A percentile compares a stretch with the other conserved stretches of the same genome.
phyloP scores from a whole-genome alignment of 2,113 vertebrate genomes.

The Mesoclemmys tuberculata region DNA sequence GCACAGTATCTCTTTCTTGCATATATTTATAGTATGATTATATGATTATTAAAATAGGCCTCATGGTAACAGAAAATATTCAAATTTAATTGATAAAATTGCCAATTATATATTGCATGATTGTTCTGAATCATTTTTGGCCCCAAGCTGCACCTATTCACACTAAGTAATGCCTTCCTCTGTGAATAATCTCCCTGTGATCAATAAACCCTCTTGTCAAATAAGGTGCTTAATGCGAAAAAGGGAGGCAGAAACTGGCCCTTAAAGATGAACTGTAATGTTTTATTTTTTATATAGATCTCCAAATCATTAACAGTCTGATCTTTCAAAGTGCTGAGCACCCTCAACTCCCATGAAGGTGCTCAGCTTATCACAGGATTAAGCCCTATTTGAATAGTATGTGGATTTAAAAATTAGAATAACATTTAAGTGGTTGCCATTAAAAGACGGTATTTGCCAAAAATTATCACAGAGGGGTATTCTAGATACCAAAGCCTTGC shows the following conservation, averaged over 20 bases:
- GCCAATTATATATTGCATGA: not conserved
- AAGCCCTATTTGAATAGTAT: not conserved
- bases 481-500: not conserved
- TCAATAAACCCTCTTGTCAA: not conserved
- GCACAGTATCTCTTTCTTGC: not conserved
- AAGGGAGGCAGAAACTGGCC: not conserved
- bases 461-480: not conserved
- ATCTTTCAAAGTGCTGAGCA: not conserved
- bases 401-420: not conserved
- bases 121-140: not conserved
- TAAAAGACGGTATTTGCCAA: not conserved
- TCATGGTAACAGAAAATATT: rapidly evolving
- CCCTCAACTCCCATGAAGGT: not conserved
- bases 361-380: not conserved
- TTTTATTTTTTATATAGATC: not conserved
- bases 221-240: not conserved
- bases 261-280: not conserved
- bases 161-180: not conserved
- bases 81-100: not conserved
- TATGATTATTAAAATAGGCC: not conserved
- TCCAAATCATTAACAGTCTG: not conserved
- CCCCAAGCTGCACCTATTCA: not conserved
- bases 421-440: not conserved
- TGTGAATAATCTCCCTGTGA: not conserved
- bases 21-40: not conserved